phyloP scores from a whole-genome alignment of 2,113 vertebrate species.

The Benitochromis conjunctus region DNA sequence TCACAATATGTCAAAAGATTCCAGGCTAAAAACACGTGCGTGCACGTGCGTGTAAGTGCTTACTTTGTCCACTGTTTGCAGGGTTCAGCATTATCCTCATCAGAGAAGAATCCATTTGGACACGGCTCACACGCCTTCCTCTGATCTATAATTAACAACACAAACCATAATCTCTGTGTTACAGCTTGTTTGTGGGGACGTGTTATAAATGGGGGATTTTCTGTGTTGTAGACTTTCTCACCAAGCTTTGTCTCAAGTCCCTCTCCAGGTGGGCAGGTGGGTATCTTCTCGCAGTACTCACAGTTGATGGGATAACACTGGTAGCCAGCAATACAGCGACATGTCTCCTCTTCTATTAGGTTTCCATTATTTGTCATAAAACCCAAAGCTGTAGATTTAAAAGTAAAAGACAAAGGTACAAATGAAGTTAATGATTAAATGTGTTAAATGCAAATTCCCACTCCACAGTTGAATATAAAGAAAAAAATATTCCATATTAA shows the following conservation, averaged over 20 bases:
- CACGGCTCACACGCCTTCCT: constrained; percentile 69
- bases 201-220: neutral
- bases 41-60: constrained; percentile 50
- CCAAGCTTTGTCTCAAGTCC: constrained; percentile 67
- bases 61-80: constrained; percentile 92
- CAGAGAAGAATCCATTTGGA: constrained; percentile 81
- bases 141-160: constrained; percentile 41
- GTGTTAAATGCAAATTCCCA: neutral
- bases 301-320: constrained; percentile 84
- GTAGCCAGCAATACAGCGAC: constrained; percentile 77
- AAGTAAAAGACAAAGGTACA: neutral
- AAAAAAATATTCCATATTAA: neutral
- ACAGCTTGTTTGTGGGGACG: neutral
- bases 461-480: neutral
- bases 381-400: constrained; percentile 76
- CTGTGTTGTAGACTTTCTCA: constrained; percentile 16
- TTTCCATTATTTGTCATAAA: constrained; percentile 73
- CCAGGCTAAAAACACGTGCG: neutral
- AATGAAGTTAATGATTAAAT: neutral
- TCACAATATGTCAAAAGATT: neutral
- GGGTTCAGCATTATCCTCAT: constrained; percentile 58
- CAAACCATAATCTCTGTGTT: neutral
- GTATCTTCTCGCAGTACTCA: constrained; percentile 82
- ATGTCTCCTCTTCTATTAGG: constrained; percentile 71
- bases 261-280: constrained; percentile 74